These are phyloP conservation scores for Pelobates cultripes DNA, from an alignment of 2,797 vertebrate species.

Conservation along the genomic window DNA sequence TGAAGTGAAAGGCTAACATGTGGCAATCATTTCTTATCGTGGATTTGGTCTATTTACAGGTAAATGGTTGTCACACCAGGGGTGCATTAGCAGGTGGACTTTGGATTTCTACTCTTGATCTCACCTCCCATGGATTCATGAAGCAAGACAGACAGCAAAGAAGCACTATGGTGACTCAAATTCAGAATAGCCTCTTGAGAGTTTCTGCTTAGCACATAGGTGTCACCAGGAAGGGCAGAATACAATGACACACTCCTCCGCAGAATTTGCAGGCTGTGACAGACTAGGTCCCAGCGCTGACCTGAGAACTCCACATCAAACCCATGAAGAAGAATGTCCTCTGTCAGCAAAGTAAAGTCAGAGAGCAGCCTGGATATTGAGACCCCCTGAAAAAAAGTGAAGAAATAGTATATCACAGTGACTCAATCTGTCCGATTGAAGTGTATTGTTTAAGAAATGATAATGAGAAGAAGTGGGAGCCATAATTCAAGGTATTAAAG, in stretches of 20 bases:
- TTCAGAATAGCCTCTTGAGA: conserved; percentile 63
- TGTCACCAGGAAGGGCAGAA: conserved; percentile 55
- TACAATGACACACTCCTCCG: conserved; percentile 68
- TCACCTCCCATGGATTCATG: conserved; percentile 86
- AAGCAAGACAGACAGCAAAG: conserved; percentile 75
- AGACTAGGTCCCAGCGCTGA: conserved; percentile 71
- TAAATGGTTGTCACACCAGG: neutral
- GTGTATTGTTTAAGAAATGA: neutral
- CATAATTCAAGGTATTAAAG: neutral
- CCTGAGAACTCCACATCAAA: conserved; percentile 84
- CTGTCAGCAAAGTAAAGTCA: conserved; percentile 83
- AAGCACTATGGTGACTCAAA: conserved; percentile 70
- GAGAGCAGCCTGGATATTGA: conserved; percentile 74
- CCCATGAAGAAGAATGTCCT: conserved; percentile 84
- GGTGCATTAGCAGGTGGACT: too few relatives aligned
- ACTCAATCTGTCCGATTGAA: neutral
- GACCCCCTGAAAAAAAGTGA: conserved; percentile 72
- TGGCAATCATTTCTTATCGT: too few relatives aligned
- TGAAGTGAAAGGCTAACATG: too few relatives aligned
- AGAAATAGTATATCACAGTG: neutral
- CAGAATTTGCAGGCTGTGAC: conserved; percentile 76
- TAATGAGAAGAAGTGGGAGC: neutral
- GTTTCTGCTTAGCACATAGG: conserved; percentile 67
- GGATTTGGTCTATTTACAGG: too few relatives aligned
- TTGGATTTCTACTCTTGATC: conserved; percentile 35